phyloP scores from a whole-genome alignment of 1,140 invertebrate species.

The Brachionus sp. region DNA sequence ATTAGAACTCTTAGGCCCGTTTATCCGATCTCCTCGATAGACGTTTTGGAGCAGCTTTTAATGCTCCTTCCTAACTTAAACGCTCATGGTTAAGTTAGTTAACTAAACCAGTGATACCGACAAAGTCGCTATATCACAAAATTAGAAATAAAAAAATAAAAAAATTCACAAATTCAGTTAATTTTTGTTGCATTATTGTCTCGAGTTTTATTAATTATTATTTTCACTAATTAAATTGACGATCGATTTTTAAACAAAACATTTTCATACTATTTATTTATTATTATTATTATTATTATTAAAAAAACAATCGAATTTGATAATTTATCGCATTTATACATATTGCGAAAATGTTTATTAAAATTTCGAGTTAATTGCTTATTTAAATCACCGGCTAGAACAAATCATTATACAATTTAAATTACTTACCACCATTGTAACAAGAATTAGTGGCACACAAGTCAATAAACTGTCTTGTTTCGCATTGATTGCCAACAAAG shows the following conservation, averaged over 20 bases:
- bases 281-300: slow-evolving; percentile 15
- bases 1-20: too few relatives aligned
- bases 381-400: neutral
- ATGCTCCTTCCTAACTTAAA: too few relatives aligned
- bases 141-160: too few relatives aligned
- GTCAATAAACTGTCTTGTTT: slow-evolving; percentile 65
- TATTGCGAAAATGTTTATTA: neutral
- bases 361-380: neutral
- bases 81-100: too few relatives aligned
- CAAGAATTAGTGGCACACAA: slow-evolving; percentile 33
- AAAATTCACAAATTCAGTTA: too few relatives aligned
- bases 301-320: neutral
- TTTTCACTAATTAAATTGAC: neutral
- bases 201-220: neutral
- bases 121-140: too few relatives aligned
- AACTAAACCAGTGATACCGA: too few relatives aligned
- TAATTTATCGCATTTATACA: neutral
- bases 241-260: neutral
- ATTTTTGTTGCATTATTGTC: too few relatives aligned
- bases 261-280: neutral
- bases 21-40: too few relatives aligned
- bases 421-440: slow-evolving; percentile 44
- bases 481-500: slow-evolving; percentile 59
- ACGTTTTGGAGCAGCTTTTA: too few relatives aligned
- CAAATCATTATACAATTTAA: neutral